Evolutionary conservation across 2,888 invertebrate genomes (phyloP).

Genomic region (Dicranocentrus wangi): DNA sequence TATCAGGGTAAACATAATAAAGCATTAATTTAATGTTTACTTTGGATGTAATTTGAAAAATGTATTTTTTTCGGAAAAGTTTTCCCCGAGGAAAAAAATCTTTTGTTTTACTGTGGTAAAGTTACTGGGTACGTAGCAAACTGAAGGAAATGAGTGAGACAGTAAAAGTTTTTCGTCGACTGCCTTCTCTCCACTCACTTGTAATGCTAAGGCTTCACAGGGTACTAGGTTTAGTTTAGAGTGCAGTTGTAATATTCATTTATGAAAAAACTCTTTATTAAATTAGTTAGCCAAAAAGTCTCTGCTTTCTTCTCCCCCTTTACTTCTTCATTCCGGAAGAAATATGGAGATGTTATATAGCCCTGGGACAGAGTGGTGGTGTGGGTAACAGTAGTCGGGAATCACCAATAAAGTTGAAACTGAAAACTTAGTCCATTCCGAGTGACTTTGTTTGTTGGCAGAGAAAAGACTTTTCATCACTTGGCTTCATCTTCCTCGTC

Average conservation of each 20-base stretch:
- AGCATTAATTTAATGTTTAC: constrained; percentile 49
- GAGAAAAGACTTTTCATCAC: background rate
- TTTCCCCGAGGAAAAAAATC: too few species aligned
- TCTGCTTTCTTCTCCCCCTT: constrained; percentile 6
- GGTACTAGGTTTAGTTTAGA: too few species aligned
- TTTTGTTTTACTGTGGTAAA: background rate
- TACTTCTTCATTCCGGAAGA: background rate
- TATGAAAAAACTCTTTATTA: constrained; percentile 58
- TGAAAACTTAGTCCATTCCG: constrained; percentile 49
- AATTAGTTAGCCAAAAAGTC: constrained; percentile 55
- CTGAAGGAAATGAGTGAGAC: too few species aligned
- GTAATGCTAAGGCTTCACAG: too few species aligned
- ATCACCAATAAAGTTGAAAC: constrained; percentile 60
- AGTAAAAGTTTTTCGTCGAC: too few species aligned
- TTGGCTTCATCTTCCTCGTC: background rate
- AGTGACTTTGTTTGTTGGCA: constrained; percentile 20
- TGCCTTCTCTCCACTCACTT: too few species aligned
- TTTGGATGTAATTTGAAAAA: constrained; percentile 36
- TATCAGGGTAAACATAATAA: constrained; percentile 37
- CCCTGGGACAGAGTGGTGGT: background rate
- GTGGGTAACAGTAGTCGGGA: constrained; percentile 43
- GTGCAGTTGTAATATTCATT: constrained; percentile 57
- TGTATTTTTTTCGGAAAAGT: constrained; percentile 37
- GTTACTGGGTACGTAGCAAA: too few species aligned
- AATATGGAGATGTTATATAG: constrained; percentile 15